Base-by-base conservation (phyloP, 2,888 invertebrate species). In the Azorinus chamasolen region DNA sequence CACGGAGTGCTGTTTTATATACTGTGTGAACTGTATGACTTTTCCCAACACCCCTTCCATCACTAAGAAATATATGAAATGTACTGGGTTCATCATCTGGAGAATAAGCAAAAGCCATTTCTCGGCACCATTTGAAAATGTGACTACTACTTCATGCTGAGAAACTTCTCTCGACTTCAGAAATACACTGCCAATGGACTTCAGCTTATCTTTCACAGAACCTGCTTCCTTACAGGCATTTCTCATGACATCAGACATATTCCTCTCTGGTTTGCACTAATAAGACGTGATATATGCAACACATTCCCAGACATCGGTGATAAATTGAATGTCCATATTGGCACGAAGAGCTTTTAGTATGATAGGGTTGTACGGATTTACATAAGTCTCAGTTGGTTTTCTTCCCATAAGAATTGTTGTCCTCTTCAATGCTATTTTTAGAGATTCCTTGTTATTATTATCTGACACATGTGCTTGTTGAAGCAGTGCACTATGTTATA, bases 281-380 rank as follows among this genome's bases (percentile, higher is more conserved):
- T 74, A 81, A 3, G 77, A 81, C 20, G 77, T 73, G 46, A 45
- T 51, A 62, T 62, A 22, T 62, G 72, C 66, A 53, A 77, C 51
- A 58, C 72, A 77, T 8, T 72, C 77, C 77, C 72, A 72, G 2
- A 77, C n/a, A n/a, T n/a, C n/a, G n/a, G n/a, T n/a, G n/a, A n/a
- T n/a, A n/a, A n/a, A n/a, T n/a, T n/a, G n/a, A 41, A n/a, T n/a
- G n/a, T n/a, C n/a, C n/a, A n/a, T n/a, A n/a, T n/a, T n/a, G n/a
- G n/a, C 54, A 32, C 68, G 22, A 24, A 68, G 20, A 12, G 64
- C 54, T 77, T 50, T 66, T 0, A 72, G 59, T 14, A 77, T 22
- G 16, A 72, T 51, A 5, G 72, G 68, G 50, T 77, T 77, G 50
- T 77, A 77, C 20, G 50, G 32, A 63, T 77, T 77, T 14, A 77